phyloP scores from a whole-genome alignment of 2,888 invertebrate species.

The Caenorhabditis becei region DNA sequence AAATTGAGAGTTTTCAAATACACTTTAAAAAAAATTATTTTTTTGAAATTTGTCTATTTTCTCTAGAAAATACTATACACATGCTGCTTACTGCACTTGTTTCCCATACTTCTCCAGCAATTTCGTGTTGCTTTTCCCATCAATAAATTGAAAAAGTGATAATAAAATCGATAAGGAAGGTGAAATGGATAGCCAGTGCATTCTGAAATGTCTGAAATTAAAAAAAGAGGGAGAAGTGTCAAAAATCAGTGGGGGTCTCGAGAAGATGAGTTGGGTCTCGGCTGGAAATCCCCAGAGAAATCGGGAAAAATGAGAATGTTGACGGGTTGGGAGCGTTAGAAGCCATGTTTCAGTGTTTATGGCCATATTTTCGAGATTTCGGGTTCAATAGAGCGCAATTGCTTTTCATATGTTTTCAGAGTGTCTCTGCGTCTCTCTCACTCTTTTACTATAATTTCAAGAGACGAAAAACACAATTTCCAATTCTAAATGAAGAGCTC shows the following conservation, averaged over 20 bases:
- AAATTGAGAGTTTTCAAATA: too few relatives aligned
- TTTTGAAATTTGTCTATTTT: not conserved
- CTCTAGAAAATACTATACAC: not conserved
- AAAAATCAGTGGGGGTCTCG: constrained; percentile 1
- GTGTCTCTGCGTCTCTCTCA: too few relatives aligned
- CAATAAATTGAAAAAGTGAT: not conserved
- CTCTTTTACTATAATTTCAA: too few relatives aligned
- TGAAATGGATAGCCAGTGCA: not conserved
- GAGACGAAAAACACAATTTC: too few relatives aligned
- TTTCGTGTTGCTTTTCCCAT: not conserved
- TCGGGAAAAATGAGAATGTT: constrained; percentile 10
- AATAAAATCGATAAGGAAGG: not conserved
- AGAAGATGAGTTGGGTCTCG: too few relatives aligned
- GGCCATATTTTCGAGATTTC: constrained; percentile 1
- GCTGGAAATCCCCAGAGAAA: not conserved
- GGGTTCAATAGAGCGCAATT: constrained; percentile 1
- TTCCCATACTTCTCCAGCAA: constrained; percentile 56
- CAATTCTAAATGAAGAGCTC: too few relatives aligned
- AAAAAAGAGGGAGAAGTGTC: too few relatives aligned
- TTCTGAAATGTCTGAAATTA: too few relatives aligned
- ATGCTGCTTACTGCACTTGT: constrained; percentile 59
- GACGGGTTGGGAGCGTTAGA: constrained; percentile 17
- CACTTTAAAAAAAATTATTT: not conserved
- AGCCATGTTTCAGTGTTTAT: constrained; percentile 25
- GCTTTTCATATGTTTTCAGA: too few relatives aligned